These are phyloP conservation scores for Anthopleura xanthogrammica DNA, from an alignment of 92 coral and sea anemone species.

Conservation along the genomic window DNA sequence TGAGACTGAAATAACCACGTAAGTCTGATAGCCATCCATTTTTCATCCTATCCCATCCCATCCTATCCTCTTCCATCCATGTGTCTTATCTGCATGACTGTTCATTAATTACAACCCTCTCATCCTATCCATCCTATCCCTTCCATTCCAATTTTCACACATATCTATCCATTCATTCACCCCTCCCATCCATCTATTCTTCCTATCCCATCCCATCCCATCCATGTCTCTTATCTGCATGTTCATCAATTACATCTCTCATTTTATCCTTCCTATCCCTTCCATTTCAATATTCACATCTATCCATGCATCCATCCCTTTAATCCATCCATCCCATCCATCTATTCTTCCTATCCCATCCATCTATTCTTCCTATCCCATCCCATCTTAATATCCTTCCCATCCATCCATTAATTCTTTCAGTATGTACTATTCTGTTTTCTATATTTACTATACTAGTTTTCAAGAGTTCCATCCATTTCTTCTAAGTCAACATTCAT, in stretches of 20 bases:
- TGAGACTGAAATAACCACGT: constrained; percentile 68
- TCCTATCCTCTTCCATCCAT: not conserved
- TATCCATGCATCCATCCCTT: constrained; percentile 1
- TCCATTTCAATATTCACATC: not conserved
- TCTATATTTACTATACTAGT: constrained; percentile 30
- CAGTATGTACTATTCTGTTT: not conserved
- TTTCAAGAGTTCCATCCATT: constrained; percentile 97
- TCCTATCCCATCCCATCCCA: not conserved
- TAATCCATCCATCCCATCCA: not conserved
- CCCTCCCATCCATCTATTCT: not conserved
- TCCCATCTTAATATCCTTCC: not conserved
- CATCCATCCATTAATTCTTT: constrained; percentile 3
- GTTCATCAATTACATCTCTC: too few relatives aligned
- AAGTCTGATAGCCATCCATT: constrained; percentile 20
- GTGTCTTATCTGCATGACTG: too few relatives aligned
- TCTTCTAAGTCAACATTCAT: constrained; percentile 71
- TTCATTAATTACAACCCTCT: too few relatives aligned
- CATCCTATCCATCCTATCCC: not conserved
- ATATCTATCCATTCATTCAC: not conserved
- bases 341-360: not conserved
- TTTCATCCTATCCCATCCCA: not conserved
- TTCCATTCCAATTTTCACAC: not conserved
- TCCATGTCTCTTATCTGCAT: too few relatives aligned
- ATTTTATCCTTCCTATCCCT: not conserved
- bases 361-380: not conserved